Conservation (phyloP, 53 echinoderm and acorn worm species). For the Holothuria scabra region DNA sequence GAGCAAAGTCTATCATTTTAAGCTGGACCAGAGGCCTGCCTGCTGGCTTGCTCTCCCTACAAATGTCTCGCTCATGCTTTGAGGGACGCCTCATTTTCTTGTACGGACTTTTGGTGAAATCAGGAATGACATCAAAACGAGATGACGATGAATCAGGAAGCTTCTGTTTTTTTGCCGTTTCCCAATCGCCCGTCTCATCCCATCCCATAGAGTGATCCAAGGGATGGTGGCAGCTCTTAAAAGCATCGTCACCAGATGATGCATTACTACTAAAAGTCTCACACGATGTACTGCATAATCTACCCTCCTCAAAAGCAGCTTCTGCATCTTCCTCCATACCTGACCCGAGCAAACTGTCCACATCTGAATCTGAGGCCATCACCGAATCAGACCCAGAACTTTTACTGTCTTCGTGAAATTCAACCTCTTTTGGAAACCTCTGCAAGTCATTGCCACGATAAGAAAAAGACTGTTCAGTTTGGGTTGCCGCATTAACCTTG, state of each 20-base stretch:
- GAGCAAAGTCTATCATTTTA: constrained; percentile 89
- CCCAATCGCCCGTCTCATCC: no score
- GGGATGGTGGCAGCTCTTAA: no score
- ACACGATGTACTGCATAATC: background rate
- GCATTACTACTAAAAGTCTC: background rate
- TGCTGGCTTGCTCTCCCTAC: background rate
- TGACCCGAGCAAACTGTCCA: background rate
- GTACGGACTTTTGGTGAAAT: background rate
- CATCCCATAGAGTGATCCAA: no score
- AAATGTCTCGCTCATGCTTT: background rate
- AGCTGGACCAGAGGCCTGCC: constrained; percentile 48
- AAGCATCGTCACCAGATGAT: background rate
- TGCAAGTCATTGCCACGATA: background rate
- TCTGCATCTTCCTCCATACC: constrained; percentile 9
- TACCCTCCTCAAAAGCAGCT: background rate
- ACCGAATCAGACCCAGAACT: background rate
- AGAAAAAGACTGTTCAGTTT: constrained; percentile 6
- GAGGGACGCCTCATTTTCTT: background rate
- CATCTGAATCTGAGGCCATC: constrained; percentile 6
- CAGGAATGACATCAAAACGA: background rate
- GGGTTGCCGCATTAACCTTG: background rate
- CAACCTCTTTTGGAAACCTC: background rate
- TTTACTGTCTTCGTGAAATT: constrained; percentile 10
- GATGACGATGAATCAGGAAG: background rate
- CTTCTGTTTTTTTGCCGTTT: background rate